Percentiles rank a stretch among this genome's conserved stretches.
Conservation (phyloP, 1,140 invertebrate genomes). For the Camponotus pennsylvanicus region DNA sequence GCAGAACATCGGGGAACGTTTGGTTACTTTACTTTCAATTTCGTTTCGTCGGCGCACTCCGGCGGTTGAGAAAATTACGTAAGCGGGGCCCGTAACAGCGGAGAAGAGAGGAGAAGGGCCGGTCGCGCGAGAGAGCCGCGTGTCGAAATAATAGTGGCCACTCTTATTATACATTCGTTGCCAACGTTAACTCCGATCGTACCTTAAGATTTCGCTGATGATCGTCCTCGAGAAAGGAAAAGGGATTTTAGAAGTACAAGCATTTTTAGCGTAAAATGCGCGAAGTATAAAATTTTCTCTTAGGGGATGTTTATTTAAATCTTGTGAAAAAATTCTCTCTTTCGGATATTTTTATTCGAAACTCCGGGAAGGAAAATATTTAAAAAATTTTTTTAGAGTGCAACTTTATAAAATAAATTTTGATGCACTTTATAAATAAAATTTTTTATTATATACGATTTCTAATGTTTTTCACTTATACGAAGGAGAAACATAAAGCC, state of each 20-base stretch:
- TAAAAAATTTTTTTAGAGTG: too few relatives aligned
- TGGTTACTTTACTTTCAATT: constrained; percentile 85
- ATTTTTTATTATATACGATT: too few relatives aligned
- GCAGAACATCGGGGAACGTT: constrained; percentile 77
- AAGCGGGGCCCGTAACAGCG: constrained; percentile 63
- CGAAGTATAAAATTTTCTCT: background rate
- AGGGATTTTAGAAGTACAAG: background rate
- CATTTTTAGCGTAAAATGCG: background rate
- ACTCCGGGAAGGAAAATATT: too few relatives aligned
- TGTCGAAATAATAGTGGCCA: constrained; percentile 84
- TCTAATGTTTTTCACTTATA: too few relatives aligned
- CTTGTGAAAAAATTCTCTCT: background rate
- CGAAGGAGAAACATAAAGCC: too few relatives aligned
- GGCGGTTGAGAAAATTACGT: constrained; percentile 74
- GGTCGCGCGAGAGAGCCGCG: constrained; percentile 71
- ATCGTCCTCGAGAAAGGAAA: background rate
- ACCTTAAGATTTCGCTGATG: constrained; percentile 3
- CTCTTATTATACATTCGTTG: constrained; percentile 78
- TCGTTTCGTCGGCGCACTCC: constrained; percentile 81
- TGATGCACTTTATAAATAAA: too few relatives aligned
- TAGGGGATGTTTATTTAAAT: background rate
- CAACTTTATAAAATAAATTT: too few relatives aligned
- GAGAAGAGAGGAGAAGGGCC: constrained; percentile 65
- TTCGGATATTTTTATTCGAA: background rate
- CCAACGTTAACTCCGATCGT: background rate